Evolutionary conservation across 2,888 invertebrate genomes (phyloP).

Genomic region (Drosophila barbarae): DNA sequence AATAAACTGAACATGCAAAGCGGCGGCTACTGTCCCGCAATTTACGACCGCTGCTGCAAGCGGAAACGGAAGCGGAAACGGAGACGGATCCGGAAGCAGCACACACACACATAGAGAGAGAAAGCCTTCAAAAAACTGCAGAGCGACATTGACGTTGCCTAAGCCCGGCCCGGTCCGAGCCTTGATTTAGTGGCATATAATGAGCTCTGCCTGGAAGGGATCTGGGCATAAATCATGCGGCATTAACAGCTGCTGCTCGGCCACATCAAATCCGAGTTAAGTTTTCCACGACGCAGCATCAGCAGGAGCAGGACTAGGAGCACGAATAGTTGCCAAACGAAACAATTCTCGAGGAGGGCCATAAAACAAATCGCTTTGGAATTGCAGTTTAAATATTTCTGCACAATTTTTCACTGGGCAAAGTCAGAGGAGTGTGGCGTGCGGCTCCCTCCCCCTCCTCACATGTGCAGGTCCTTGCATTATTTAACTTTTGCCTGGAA

Average conservation of each 20-base stretch:
- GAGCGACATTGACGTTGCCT: conserved; percentile 20
- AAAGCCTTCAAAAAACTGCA: conserved; percentile 12
- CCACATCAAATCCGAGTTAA: conserved; percentile 74
- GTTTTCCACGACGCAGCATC: conserved; percentile 56
- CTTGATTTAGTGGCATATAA: conserved; percentile 55
- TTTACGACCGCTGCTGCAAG: conserved; percentile 26
- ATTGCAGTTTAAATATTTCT: conserved; percentile 71
- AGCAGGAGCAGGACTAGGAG: conserved; percentile 27
- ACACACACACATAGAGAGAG: conserved; percentile 16
- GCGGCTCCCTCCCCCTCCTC: background rate
- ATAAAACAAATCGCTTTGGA: conserved; percentile 69
- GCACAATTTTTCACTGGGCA: conserved; percentile 37
- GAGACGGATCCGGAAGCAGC: conserved; percentile 40
- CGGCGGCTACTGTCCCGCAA: conserved; percentile 18
- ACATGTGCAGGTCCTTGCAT: conserved; percentile 39
- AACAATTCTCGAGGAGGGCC: conserved; percentile 53
- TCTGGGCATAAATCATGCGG: conserved; percentile 73
- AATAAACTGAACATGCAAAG: conserved; percentile 57
- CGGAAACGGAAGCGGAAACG: conserved; percentile 23
- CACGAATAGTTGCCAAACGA: conserved; percentile 42
- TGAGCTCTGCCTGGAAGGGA: conserved; percentile 47
- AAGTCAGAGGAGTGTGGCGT: conserved; percentile 5
- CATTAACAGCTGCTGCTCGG: conserved; percentile 78
- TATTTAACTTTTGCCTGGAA: conserved; percentile 50
- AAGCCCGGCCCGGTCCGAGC: conserved; percentile 1